Evolutionary conservation across 2,888 invertebrate genomes (phyloP).

Genomic region (Omphaloscelis lunosa): DNA sequence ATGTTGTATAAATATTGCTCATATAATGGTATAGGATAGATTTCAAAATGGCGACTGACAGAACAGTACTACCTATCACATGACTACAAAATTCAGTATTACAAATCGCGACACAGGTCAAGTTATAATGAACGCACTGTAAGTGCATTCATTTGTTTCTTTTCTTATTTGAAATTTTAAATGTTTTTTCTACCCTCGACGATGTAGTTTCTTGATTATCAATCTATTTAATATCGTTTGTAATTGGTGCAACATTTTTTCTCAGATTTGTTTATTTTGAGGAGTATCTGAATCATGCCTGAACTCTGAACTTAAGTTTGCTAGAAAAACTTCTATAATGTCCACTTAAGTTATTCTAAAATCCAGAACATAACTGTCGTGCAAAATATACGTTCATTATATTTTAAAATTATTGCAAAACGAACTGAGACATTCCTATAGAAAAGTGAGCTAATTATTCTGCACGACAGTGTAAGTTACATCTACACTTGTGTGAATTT

Average conservation of each 20-base stretch:
- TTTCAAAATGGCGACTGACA: too few species aligned
- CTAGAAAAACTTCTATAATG: slow-evolving; percentile 3
- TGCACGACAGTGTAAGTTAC: slow-evolving; percentile 37
- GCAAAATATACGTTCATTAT: slow-evolving; percentile 34
- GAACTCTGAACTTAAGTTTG: slow-evolving; percentile 24
- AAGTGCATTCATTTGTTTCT: not conserved
- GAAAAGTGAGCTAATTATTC: slow-evolving; percentile 24
- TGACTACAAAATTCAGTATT: too few species aligned
- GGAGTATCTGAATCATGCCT: slow-evolving; percentile 6
- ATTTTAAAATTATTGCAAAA: slow-evolving; percentile 51
- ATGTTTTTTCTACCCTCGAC: not conserved
- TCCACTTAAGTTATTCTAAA: slow-evolving; percentile 8
- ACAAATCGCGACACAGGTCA: too few species aligned
- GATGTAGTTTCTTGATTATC: not conserved
- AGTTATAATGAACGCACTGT: too few species aligned
- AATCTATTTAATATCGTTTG: not conserved
- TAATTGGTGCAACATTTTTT: slow-evolving; percentile 31
- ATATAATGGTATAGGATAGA: too few species aligned
- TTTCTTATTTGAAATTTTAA: not conserved
- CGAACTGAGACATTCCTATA: slow-evolving; percentile 64
- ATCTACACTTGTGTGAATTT: slow-evolving; percentile 12
- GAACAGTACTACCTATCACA: too few species aligned
- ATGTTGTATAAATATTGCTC: too few species aligned
- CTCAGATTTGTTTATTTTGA: not conserved
- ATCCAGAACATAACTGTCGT: slow-evolving; percentile 11